Evolutionary conservation across 2,113 vertebrate species (phyloP).

Genomic region (Hemiscyllium ocellatum): DNA sequence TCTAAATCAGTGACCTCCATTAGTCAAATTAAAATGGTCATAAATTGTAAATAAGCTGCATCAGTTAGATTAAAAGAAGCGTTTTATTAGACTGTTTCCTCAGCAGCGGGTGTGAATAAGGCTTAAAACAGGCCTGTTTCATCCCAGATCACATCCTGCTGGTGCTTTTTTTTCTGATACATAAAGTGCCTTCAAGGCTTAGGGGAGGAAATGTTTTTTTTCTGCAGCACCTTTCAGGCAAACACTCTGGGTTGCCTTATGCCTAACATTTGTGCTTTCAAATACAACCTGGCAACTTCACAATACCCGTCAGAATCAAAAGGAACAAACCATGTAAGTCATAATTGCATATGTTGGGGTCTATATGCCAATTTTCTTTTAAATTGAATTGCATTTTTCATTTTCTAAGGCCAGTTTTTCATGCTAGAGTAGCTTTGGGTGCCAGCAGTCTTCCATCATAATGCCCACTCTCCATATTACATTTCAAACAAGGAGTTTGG

Average conservation of each 20-base stretch:
- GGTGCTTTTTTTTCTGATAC: background rate
- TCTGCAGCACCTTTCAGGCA: constrained; percentile 21
- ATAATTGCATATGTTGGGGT: background rate
- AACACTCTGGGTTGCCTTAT: background rate
- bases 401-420: background rate
- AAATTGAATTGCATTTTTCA: background rate
- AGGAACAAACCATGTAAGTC: background rate
- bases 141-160: constrained; percentile 35
- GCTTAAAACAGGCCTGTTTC: constrained; percentile 34
- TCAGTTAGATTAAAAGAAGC: constrained; percentile 38
- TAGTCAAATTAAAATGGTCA: constrained; percentile 36
- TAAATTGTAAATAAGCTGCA: constrained; percentile 36
- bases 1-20: constrained; percentile 21
- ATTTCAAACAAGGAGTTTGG: background rate
- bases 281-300: background rate
- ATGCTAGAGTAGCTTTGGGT: background rate
- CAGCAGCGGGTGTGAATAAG: constrained; percentile 36
- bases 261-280: background rate
- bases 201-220: constrained; percentile 10
- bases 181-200: constrained; percentile 23
- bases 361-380: background rate
- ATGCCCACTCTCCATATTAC: background rate
- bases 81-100: constrained; percentile 36
- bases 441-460: background rate
- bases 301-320: constrained; percentile 16